These are phyloP conservation scores for Oostethus manadensis DNA, from an alignment of 2,113 vertebrate genomes.

Conservation along the genomic window DNA sequence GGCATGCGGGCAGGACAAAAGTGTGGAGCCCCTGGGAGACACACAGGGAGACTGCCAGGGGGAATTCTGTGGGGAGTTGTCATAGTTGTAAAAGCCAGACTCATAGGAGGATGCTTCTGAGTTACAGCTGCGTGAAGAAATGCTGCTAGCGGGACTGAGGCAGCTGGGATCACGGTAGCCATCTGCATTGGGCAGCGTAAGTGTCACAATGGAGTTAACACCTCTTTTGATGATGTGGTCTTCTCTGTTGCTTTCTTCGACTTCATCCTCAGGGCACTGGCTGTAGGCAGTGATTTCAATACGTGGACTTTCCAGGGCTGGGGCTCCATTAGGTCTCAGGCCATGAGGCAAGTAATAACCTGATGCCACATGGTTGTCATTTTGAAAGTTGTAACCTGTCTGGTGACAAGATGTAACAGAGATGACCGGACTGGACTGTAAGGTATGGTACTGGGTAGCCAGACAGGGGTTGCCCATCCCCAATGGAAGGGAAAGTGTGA, in stretches of 20 bases:
- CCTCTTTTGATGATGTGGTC: constrained; percentile 76
- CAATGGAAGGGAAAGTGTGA: constrained; percentile 82
- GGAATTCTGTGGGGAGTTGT: constrained; percentile 89
- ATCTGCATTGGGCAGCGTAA: constrained; percentile 86
- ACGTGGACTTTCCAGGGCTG: constrained; percentile 86
- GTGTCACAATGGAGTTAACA: constrained; percentile 82
- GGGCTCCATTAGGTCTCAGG: constrained; percentile 81
- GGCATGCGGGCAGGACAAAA: constrained; percentile 84
- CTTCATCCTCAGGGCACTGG: constrained; percentile 82
- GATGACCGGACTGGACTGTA: constrained; percentile 83
- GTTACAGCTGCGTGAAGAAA: constrained; percentile 95
- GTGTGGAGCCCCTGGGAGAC: constrained; percentile 83
- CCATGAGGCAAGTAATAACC: constrained; percentile 81
- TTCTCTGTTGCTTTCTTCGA: constrained; percentile 75
- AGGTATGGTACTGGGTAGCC: constrained; percentile 81
- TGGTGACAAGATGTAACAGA: constrained; percentile 81
- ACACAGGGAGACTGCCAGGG: constrained; percentile 96
- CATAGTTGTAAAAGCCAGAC: constrained; percentile 89
- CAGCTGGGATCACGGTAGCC: constrained; percentile 90
- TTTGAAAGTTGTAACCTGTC: constrained; percentile 75
- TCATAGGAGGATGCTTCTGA: constrained; percentile 94
- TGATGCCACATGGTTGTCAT: constrained; percentile 69
- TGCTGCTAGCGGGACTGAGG: constrained; percentile 91
- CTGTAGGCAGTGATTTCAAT: constrained; percentile 94
- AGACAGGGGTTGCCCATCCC: constrained; percentile 81